Evolutionary conservation across 2,888 invertebrate species (phyloP).

Genomic region (Calameuta pallipes): DNA sequence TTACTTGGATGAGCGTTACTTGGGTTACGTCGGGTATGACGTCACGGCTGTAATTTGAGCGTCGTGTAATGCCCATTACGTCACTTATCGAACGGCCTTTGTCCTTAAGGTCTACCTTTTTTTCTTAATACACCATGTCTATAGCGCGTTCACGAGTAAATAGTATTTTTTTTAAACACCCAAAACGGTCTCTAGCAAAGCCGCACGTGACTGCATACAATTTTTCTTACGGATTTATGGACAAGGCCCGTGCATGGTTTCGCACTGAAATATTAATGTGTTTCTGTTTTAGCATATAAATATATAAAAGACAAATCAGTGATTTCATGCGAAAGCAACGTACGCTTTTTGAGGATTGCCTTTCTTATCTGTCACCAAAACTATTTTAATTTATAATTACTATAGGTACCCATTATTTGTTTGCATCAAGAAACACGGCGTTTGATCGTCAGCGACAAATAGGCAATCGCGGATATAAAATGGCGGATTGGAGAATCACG

Average conservation of each 20-base stretch:
- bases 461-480: background rate
- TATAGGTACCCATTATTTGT: too few relatives aligned
- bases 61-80: background rate
- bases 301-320: background rate
- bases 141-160: background rate
- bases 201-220: too few relatives aligned
- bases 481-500: background rate
- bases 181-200: background rate
- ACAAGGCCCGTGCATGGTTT: background rate
- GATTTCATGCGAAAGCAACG: too few relatives aligned
- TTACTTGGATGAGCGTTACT: constrained; percentile 3
- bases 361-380: too few relatives aligned
- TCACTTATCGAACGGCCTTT: constrained; percentile 12
- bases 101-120: background rate
- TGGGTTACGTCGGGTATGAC: constrained; percentile 6
- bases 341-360: too few relatives aligned
- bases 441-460: background rate
- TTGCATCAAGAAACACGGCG: background rate
- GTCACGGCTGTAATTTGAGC: constrained; percentile 5
- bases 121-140: background rate
- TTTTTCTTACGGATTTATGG: too few relatives aligned
- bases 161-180: background rate
- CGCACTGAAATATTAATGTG: background rate
- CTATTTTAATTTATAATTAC: too few relatives aligned
- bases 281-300: background rate